Evolutionary conservation across 2,113 vertebrate genomes (phyloP).

Genomic region (Scartelaos histophorus): DNA sequence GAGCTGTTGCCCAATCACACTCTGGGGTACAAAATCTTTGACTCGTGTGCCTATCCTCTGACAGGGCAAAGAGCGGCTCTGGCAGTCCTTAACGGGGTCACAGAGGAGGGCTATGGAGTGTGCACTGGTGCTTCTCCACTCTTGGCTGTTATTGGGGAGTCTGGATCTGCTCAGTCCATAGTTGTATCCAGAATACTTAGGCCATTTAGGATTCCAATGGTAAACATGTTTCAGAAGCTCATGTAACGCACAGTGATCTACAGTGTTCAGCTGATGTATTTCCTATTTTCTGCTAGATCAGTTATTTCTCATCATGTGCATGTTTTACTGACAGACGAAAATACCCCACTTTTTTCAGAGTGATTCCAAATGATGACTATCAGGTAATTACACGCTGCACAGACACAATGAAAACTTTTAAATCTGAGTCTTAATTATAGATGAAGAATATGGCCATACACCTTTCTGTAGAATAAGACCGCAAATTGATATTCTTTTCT

Average conservation of each 20-base stretch:
- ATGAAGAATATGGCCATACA: no score
- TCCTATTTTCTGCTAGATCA: constrained; percentile 62
- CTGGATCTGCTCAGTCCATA: constrained; percentile 76
- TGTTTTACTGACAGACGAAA: constrained; percentile 72
- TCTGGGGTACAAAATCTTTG: constrained; percentile 77
- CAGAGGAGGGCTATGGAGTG: constrained; percentile 34
- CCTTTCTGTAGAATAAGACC: no score
- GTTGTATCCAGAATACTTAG: constrained; percentile 76
- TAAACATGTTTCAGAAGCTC: background rate
- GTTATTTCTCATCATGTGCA: constrained; percentile 76
- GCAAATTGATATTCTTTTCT: no score
- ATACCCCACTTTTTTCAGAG: constrained; percentile 77
- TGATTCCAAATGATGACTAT: constrained; percentile 76
- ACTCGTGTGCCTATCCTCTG: constrained; percentile 77
- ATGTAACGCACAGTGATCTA: background rate
- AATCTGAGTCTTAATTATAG: background rate
- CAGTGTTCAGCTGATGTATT: background rate
- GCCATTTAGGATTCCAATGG: constrained; percentile 78
- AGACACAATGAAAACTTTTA: background rate
- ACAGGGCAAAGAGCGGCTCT: constrained; percentile 72
- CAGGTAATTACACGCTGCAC: constrained; percentile 55
- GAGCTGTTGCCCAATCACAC: constrained; percentile 68
- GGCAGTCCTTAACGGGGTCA: constrained; percentile 64
- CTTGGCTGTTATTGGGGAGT: constrained; percentile 73
- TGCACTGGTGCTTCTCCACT: constrained; percentile 62